Conservation (phyloP, 2,888 invertebrate genomes). For the Lysandra coridon region DNA sequence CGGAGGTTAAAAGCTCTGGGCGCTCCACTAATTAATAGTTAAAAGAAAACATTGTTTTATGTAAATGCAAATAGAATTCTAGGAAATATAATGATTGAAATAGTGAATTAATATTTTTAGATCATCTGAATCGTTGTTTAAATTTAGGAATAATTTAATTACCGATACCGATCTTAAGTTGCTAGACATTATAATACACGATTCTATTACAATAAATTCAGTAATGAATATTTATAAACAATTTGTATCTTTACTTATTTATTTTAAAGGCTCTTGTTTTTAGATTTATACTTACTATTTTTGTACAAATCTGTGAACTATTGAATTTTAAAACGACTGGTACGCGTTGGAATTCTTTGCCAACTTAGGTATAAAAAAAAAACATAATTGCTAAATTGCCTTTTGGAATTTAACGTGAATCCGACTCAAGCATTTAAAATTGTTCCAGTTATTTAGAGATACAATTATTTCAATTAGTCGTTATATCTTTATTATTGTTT, state of each 20-base stretch:
- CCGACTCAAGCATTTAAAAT: neutral
- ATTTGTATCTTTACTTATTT: neutral
- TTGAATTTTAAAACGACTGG: too few relatives aligned
- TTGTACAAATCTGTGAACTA: neutral
- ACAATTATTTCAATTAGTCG: neutral
- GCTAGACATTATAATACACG: conserved; percentile 9
- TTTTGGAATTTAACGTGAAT: neutral
- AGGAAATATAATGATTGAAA: too few relatives aligned
- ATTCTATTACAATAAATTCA: neutral
- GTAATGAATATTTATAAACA: neutral
- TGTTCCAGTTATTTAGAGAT: too few relatives aligned
- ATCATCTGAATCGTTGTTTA: neutral
- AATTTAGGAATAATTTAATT: neutral
- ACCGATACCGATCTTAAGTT: neutral
- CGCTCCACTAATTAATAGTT: neutral
- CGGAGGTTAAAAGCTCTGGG: too few relatives aligned
- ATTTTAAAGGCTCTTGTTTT: neutral
- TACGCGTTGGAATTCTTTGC: neutral
- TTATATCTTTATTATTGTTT: too few relatives aligned
- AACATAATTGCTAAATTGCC: too few relatives aligned
- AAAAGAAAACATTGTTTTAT: neutral
- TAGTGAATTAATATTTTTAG: neutral
- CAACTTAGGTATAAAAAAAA: neutral
- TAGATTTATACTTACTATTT: neutral
- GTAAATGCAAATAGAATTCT: too few relatives aligned